These are phyloP conservation scores for Acleris holmiana DNA, from an alignment of 2,888 invertebrate genomes.

Conservation along the genomic window DNA sequence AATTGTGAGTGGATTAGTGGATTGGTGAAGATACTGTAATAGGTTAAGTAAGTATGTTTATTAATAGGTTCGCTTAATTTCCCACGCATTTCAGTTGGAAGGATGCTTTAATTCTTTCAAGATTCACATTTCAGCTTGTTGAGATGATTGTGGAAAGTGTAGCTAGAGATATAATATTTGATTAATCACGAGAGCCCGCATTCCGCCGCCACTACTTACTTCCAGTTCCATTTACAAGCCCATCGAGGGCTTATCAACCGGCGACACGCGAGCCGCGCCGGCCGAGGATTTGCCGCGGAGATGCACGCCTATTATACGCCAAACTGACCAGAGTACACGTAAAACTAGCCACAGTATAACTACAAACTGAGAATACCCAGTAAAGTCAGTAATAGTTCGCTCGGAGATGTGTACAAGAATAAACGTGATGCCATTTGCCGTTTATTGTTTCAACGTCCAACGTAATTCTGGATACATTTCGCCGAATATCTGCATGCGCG, in stretches of 20 bases:
- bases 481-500: not conserved
- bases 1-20: not conserved
- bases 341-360: slow-evolving; percentile 48
- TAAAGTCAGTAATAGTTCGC: slow-evolving; percentile 7
- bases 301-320: slow-evolving; percentile 62
- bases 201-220: slow-evolving; percentile 16
- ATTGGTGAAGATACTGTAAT: not conserved
- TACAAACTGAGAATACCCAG: slow-evolving; percentile 27
- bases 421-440: slow-evolving; percentile 34
- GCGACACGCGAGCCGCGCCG: slow-evolving; percentile 61
- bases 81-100: not conserved
- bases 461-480: slow-evolving; percentile 19
- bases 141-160: not conserved
- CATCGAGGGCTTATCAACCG: slow-evolving; percentile 74
- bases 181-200: slow-evolving; percentile 5
- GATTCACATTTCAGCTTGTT: not conserved
- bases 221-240: slow-evolving; percentile 44
- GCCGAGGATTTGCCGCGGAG: slow-evolving; percentile 71
- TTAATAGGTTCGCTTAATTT: not conserved
- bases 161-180: not conserved
- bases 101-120: not conserved
- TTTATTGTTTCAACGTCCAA: slow-evolving; percentile 27
- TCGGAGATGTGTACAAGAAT: slow-evolving; percentile 26
- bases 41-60: not conserved
- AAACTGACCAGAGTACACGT: slow-evolving; percentile 15